These are phyloP conservation scores for Adrianichthys oophorus DNA, from an alignment of 2,797 vertebrate genomes.

Conservation along the genomic window DNA sequence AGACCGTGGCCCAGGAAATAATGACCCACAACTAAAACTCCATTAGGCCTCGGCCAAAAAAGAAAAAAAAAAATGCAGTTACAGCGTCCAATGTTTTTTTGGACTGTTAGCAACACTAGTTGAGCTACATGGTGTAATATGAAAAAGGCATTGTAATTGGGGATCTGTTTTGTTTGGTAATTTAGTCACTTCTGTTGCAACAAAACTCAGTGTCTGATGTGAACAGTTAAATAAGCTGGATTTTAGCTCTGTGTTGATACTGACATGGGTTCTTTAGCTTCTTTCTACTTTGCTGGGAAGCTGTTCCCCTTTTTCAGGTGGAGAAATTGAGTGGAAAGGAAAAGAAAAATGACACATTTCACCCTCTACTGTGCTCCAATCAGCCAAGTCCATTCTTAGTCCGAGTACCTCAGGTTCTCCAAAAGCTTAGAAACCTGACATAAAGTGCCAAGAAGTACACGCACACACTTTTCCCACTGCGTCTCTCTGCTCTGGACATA, in stretches of 20 bases:
- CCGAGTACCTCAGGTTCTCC: not conserved
- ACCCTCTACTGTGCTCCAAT: not conserved
- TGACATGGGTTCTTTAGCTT: not conserved
- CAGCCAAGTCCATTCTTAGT: conserved; percentile 5
- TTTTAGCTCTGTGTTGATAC: not conserved
- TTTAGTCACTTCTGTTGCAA: not conserved
- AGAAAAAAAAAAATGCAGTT: conserved; percentile 8
- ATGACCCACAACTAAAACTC: conserved; percentile 67
- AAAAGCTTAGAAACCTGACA: conserved; percentile 17
- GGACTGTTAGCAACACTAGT: conserved; percentile 36
- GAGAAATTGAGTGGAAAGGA: conserved; percentile 9
- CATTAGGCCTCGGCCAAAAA: conserved; percentile 54
- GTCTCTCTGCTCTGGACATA: conserved; percentile 49
- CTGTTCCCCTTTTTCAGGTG: not conserved
- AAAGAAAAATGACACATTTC: conserved; percentile 6
- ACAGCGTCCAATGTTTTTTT: conserved; percentile 44
- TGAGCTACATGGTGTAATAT: conserved; percentile 23
- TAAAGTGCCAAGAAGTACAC: conserved; percentile 4
- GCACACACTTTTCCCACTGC: conserved; percentile 14
- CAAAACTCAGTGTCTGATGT: not conserved
- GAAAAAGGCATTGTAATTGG: conserved; percentile 31
- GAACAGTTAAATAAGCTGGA: not conserved
- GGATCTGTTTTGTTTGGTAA: conserved; percentile 13
- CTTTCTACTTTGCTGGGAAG: not conserved
- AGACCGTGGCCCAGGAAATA: conserved; percentile 63